Evolutionary conservation across 2,113 vertebrate species (phyloP), one percentile per base, ranked within the genome.

Genomic region (Brienomyrus longianalis): DNA sequence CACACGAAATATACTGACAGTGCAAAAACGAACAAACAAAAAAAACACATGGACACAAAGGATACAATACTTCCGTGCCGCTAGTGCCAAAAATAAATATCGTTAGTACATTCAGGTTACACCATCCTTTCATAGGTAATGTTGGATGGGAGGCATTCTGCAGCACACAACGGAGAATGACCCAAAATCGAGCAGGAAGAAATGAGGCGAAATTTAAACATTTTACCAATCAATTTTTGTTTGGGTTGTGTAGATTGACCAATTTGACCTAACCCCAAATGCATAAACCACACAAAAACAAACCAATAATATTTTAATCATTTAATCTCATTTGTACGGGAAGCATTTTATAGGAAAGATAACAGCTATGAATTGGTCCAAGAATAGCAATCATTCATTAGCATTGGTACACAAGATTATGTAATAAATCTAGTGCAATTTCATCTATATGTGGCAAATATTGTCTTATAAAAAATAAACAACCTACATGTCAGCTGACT

Each of bases 381-480:
- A 80, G 88, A 89, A 62, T 47, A 59, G 31, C 52, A 88, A 88
- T 43, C 54, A 56, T 54, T 23, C 1, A 9, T 80, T 31, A 54
- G 35, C n/a, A 54, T 54, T 43, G 45, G 77, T 10, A 52, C 85
- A 54, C 35, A 83, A 51, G 83, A 17, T 84, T 47, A 45, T 45
- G 23, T 83, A 89, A 80, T 83, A 89, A 17, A 77, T 88, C 48
- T 87, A 87, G 27, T 48, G 51, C 6, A 19, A n/a, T 89, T 80
- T 89, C 31, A 90, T 70, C 85, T 80, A 89, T 84, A 45, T 84
- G 56, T 84, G 87, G 89, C 27, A 89, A 88, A 90, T 70, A 31
- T 39, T 39, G 84, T 89, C 89, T 90, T 87, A 91, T 21, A 88
- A 92, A 93, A 56, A 91, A 93, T 91, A 91, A 92, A 93, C 88